Percentiles rank a stretch among this genome's conserved stretches.
These are phyloP conservation scores for Tragelaphus imberbis DNA, from an alignment of 2,113 vertebrate genomes.

Conservation along the genomic window DNA sequence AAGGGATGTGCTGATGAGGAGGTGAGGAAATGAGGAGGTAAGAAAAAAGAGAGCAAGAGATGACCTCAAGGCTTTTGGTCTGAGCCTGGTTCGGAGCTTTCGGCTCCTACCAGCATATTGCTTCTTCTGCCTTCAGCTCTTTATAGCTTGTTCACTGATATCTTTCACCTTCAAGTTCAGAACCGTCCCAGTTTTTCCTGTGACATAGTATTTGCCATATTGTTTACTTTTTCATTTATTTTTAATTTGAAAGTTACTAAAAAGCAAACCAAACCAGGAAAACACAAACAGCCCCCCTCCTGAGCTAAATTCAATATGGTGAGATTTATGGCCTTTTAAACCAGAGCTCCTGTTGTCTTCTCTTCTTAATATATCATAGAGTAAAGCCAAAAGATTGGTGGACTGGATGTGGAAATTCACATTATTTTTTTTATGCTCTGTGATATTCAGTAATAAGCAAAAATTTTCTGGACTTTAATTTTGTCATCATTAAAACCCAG, in stretches of 20 bases:
- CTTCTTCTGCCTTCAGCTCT: background rate
- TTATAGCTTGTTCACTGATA: background rate
- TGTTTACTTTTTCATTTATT: slow-evolving; percentile 10
- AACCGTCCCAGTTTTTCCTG: background rate
- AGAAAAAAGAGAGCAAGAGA: background rate
- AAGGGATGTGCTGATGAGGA: background rate
- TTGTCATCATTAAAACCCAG: background rate
- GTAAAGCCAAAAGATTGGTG: background rate
- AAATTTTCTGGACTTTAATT: background rate
- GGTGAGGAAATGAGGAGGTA: background rate
- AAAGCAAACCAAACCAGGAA: background rate
- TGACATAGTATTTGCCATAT: background rate
- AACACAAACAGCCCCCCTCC: background rate
- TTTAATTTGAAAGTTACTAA: background rate
- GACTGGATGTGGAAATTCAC: background rate
- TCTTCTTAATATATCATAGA: background rate
- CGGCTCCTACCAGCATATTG: background rate
- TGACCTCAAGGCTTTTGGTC: background rate
- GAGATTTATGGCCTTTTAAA: background rate
- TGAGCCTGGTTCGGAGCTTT: background rate
- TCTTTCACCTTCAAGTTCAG: background rate
- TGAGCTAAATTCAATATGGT: background rate
- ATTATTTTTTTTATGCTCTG: background rate
- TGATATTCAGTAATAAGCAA: background rate
- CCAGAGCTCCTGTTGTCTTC: background rate